Base-by-base conservation (phyloP, 2,113 vertebrate genomes). In the Prunella fulvescens region DNA sequence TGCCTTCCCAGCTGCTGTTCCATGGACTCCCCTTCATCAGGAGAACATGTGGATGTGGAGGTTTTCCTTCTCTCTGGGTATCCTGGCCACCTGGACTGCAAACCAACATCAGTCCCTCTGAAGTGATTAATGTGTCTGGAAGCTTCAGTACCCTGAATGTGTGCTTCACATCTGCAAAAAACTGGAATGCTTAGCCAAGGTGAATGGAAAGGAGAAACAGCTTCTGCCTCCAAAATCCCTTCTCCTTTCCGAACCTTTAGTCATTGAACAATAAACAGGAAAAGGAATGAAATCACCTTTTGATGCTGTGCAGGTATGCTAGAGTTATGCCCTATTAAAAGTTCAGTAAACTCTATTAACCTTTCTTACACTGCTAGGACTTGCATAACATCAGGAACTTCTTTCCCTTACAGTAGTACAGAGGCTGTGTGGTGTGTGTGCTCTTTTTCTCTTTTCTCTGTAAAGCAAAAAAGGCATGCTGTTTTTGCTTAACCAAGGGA, bases 291-390 rank as follows among this genome's bases (percentile, higher is more conserved):
- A 95, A 76, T 65, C 31, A 56, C 56, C 47, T 78, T 67, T 45
- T 77, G 67, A 26, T 81, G 58, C 58, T 60, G 29, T 28, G 71
- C 61, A 82, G 66, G 31, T 69, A 29, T 50, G 66, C 25, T 45
- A 8, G 35, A 64, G 14, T 77, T 90, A 54, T 11, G 8, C 60
- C 18, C 14, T 65, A 1, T 33, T 45, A 54, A 53, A 93, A 80
- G 74, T 42, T 47, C 16, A 28, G 16, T 83, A 65, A 96, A 92
- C 26, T 16, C 42, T 73, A 4, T 88, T 95, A 86, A 92, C 88
- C 94, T 97, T 88, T 83, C 42, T 77, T 62, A 54, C 23, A 14
- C 62, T 62, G 47, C 47, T 77, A 25, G 28, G 40, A 48, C 56
- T 95, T 94, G 72, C 72, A n/a, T 78, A 86, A 94, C 2, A 8